Evolutionary conservation across 1,140 invertebrate genomes (phyloP).

Genomic region (Drosophila dunni): DNA sequence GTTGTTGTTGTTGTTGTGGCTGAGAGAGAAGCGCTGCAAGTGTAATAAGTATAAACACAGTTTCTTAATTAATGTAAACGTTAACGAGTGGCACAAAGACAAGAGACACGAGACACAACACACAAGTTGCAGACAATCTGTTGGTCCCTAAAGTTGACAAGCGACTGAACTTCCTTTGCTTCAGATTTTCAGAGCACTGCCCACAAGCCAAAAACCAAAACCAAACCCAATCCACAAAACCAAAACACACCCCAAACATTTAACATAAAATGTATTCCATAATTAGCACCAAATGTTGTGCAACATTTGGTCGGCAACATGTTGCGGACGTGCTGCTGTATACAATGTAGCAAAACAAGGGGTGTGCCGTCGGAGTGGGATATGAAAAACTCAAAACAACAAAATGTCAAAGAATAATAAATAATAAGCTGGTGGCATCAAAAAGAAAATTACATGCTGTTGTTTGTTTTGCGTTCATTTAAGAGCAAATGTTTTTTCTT

Average conservation of each 20-base stretch:
- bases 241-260: conserved; percentile 62
- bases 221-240: conserved; percentile 42
- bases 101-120: conserved; percentile 5
- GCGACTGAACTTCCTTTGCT: conserved; percentile 59
- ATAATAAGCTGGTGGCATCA: conserved; percentile 44
- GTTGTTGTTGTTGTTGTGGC: conserved; percentile 22
- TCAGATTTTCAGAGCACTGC: conserved; percentile 24
- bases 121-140: conserved; percentile 5
- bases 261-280: conserved; percentile 37
- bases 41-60: conserved; percentile 68
- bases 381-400: conserved; percentile 3
- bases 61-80: conserved; percentile 46
- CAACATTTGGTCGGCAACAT: not conserved
- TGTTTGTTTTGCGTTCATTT: conserved; percentile 37
- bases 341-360: too few species aligned
- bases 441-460: conserved; percentile 26
- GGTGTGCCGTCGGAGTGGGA: too few species aligned
- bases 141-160: conserved; percentile 58
- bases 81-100: conserved; percentile 13
- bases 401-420: conserved; percentile 62
- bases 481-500: too few species aligned
- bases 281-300: too few species aligned
- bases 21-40: conserved; percentile 63
- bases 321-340: conserved; percentile 10
- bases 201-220: not conserved